These are phyloP conservation scores for Philaenus spumarius DNA, from an alignment of 1,140 invertebrate genomes.

Conservation along the genomic window DNA sequence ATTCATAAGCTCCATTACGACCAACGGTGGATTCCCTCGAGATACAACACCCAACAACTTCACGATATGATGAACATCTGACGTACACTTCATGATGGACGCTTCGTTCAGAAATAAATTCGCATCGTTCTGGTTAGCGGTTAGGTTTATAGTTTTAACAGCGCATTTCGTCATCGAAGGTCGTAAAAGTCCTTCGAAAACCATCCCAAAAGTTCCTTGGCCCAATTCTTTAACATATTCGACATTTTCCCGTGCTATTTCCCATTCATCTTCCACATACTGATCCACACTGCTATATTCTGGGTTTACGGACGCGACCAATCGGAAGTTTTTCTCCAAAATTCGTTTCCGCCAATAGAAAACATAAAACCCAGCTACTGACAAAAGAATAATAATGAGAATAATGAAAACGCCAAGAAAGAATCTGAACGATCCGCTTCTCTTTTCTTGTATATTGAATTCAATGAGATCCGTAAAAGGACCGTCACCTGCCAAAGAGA, in stretches of 20 bases:
- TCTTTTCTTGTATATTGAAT: slow-evolving; percentile 19
- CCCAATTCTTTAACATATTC: slow-evolving; percentile 75
- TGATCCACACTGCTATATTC: slow-evolving; percentile 22
- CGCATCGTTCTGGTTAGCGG: slow-evolving; percentile 68
- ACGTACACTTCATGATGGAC: slow-evolving; percentile 74
- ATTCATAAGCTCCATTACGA: slow-evolving; percentile 97
- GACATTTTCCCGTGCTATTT: slow-evolving; percentile 79
- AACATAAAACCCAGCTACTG: slow-evolving; percentile 6
- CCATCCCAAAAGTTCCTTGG: slow-evolving; percentile 95
- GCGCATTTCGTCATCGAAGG: slow-evolving; percentile 56
- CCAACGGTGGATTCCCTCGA: slow-evolving; percentile 78
- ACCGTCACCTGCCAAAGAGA: slow-evolving; percentile 28
- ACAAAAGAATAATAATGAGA: slow-evolving; percentile 11
- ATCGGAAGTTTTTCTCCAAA: slow-evolving; percentile 9
- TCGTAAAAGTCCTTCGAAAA: slow-evolving; percentile 64
- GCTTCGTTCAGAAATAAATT: slow-evolving; percentile 92
- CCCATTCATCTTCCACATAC: slow-evolving; percentile 92
- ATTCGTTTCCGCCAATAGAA: slow-evolving; percentile 21
- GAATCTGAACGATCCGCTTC: slow-evolving; percentile 4
- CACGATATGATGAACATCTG: slow-evolving; percentile 91
- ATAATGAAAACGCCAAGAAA: slow-evolving; percentile 4
- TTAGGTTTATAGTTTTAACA: slow-evolving; percentile 91
- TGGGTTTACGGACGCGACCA: slow-evolving; percentile 28
- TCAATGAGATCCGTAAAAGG: slow-evolving; percentile 10
- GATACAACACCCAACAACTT: slow-evolving; percentile 93